Evolutionary conservation across 2,797 vertebrate genomes (phyloP).

Genomic region (Acrossocheilus wenchowensis): DNA sequence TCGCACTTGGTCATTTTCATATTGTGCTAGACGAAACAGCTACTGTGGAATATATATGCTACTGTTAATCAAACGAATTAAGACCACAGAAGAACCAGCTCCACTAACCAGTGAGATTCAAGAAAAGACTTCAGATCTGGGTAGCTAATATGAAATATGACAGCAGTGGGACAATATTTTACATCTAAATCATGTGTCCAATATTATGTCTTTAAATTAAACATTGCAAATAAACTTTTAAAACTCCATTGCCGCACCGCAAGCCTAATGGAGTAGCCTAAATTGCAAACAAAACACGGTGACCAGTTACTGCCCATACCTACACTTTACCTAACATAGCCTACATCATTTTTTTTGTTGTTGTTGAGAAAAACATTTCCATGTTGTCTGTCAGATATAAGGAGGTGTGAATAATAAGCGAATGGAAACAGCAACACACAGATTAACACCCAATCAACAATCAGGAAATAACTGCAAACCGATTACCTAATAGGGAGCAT

Average conservation of each 20-base stretch:
- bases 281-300: neutral
- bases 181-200: neutral
- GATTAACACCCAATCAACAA: slow-evolving; percentile 30
- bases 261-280: neutral
- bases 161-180: neutral
- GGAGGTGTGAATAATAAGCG: neutral
- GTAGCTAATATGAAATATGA: neutral
- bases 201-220: neutral
- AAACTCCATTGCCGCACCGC: neutral
- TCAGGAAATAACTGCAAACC: slow-evolving; percentile 21
- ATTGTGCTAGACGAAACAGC: neutral
- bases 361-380: neutral
- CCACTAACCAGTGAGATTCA: neutral
- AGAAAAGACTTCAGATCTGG: neutral
- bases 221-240: neutral
- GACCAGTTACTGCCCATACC: neutral
- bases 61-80: neutral
- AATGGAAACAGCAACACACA: slow-evolving; percentile 11
- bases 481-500: neutral
- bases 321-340: neutral
- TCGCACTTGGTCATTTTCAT: neutral
- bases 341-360: neutral
- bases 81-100: neutral
- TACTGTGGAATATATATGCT: no score
- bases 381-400: slow-evolving; percentile 3